phyloP scores from a whole-genome alignment of 2,113 vertebrate species.

The Oceanites oceanicus region DNA sequence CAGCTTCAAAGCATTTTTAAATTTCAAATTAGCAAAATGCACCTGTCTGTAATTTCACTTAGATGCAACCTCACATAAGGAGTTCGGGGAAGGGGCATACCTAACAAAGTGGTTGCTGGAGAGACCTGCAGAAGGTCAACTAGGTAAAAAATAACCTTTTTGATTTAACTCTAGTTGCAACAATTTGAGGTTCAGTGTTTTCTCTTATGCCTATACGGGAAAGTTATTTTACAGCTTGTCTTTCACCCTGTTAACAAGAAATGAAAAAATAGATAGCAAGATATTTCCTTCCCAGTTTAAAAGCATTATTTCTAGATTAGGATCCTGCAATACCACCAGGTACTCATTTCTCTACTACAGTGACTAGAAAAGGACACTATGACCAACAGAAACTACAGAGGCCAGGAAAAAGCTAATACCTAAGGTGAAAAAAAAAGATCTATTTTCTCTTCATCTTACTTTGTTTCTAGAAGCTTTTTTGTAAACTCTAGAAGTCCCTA shows the following conservation, averaged over 20 bases:
- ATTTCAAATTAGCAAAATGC: background rate
- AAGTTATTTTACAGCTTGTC: background rate
- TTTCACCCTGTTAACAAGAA: background rate
- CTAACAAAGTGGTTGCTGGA: fast-evolving
- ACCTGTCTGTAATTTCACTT: background rate
- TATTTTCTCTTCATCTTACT: background rate
- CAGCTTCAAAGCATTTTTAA: background rate
- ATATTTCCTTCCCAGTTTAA: background rate
- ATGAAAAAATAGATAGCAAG: background rate
- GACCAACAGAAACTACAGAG: background rate
- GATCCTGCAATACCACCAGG: background rate
- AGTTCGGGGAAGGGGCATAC: background rate
- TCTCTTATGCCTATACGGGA: background rate
- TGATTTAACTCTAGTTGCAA: background rate
- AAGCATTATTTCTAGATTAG: background rate
- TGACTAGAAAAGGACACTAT: background rate
- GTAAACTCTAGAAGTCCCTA: background rate
- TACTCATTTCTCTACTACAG: background rate
- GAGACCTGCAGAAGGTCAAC: background rate
- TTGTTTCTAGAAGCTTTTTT: background rate
- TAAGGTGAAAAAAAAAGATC: background rate
- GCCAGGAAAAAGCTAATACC: background rate
- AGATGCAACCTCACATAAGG: background rate
- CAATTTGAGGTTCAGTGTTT: background rate
- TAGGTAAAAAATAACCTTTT: background rate